Conservation (phyloP, 1,140 invertebrate genomes). For the Ridgeia piscesae region DNA sequence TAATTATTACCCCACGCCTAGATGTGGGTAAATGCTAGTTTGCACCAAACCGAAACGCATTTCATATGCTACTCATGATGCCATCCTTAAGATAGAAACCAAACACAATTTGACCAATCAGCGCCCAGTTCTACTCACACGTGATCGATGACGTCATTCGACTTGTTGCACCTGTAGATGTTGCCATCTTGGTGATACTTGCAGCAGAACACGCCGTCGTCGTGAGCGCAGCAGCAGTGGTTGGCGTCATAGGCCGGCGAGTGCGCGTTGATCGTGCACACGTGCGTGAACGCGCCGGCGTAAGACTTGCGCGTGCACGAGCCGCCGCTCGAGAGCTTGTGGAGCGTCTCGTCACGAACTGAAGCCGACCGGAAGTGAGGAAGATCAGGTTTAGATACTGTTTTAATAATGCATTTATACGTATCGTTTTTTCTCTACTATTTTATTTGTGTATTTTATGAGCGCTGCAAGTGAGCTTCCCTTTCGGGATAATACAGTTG, state of each 20-base stretch:
- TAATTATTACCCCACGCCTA: too few species aligned
- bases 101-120: too few species aligned
- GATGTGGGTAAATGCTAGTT: too few species aligned
- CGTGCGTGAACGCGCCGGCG: neutral
- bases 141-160: neutral
- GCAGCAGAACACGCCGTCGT: conserved; percentile 17
- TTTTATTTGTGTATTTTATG: too few species aligned
- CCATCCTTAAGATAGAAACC: too few species aligned
- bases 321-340: neutral
- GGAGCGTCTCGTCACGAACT: neutral
- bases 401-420: too few species aligned
- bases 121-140: neutral
- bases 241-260: neutral
- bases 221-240: neutral
- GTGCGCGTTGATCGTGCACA: neutral
- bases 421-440: too few species aligned
- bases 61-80: too few species aligned
- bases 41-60: too few species aligned
- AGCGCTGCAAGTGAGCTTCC: too few species aligned
- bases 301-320: neutral
- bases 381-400: too few species aligned
- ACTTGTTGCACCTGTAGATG: neutral
- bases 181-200: conserved; percentile 14
- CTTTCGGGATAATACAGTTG: too few species aligned
- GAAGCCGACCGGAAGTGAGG: neutral